Conservation (phyloP, 2,888 invertebrate species). For the Eupithecia pulchellata region DNA sequence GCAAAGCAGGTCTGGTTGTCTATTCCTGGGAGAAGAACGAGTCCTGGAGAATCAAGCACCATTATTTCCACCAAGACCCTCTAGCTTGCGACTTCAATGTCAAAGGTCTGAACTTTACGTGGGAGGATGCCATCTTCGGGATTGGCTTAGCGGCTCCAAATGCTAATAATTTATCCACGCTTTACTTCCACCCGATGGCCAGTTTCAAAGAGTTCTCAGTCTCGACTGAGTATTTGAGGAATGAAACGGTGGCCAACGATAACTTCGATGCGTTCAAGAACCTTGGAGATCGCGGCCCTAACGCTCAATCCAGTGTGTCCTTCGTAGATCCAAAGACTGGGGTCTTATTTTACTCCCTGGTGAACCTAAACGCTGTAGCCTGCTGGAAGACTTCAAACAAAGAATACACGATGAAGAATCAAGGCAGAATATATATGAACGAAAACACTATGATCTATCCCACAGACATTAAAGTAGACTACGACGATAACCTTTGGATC, state of each 20-base stretch:
- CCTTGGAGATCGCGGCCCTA: slow-evolving; percentile 89
- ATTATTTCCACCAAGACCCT: slow-evolving; percentile 90
- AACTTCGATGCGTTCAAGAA: slow-evolving; percentile 88
- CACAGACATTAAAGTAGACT: slow-evolving; percentile 91
- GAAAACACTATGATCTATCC: slow-evolving; percentile 90
- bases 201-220: slow-evolving; percentile 92
- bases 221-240: slow-evolving; percentile 88
- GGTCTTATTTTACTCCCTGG: slow-evolving; percentile 90
- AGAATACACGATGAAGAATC: slow-evolving; percentile 88
- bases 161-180: slow-evolving; percentile 87
- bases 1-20: slow-evolving; percentile 89
- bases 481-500: slow-evolving; percentile 89
- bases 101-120: slow-evolving; percentile 88
- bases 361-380: slow-evolving; percentile 90
- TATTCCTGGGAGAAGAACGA: slow-evolving; percentile 90
- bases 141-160: slow-evolving; percentile 88
- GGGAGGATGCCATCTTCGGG: slow-evolving; percentile 92
- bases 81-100: slow-evolving; percentile 90
- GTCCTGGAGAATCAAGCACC: slow-evolving; percentile 91
- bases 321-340: slow-evolving; percentile 89
- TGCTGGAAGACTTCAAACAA: slow-evolving; percentile 91
- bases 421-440: slow-evolving; percentile 90
- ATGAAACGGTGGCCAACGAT: slow-evolving; percentile 82
- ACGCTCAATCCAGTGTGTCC: slow-evolving; percentile 90
- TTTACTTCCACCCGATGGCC: slow-evolving; percentile 92